Base-by-base conservation (phyloP, 2,888 invertebrate genomes). In the Apomyelois bistriatella region DNA sequence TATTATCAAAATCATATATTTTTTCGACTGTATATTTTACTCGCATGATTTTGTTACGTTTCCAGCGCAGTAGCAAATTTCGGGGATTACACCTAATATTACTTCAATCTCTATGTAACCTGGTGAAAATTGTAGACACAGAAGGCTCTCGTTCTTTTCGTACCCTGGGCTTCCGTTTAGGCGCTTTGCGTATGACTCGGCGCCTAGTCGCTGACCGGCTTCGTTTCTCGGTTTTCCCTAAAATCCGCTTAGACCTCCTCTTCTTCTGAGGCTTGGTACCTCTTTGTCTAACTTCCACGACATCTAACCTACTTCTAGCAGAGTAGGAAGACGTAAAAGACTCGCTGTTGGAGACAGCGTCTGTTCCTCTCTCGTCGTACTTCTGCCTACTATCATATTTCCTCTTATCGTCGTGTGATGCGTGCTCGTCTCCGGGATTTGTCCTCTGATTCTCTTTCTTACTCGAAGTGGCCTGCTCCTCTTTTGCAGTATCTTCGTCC, bases 401-500 rank as follows among this genome's bases (percentile, higher is more conserved):
- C 9, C 58, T 60, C 22, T 62, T 58, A 0, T 68, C 61, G 5
- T 65, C 61, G 6, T 57, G 53, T 4, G 58, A 12, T 0, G 65
- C 64, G 10, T 60, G 59, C n/a, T 53, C 57, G 10, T 32, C 46
- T 15, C 32, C 16, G 10, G 68, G 65, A 16, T 58, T 32, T 13
- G 13, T 53, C 51, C 61, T 58, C 48, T 60, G 57, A 54, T 55
- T 67, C 37, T 70, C 66, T 51, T 75, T 73, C 56, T 74, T 76
- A 65, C 77, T 77, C 32, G 76, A 69, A 16, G 73, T 68, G 13
- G 80, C 64, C 8, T 68, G 57, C 6, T 64, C 58, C 7, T 66
- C 63, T 9, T 74, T 74, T 49, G 54, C 58, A 22, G 68, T 63
- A 13, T 76, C 72, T 42, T 77, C 73, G 42, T 73, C 76, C 82